Base-by-base conservation (phyloP, 2,113 vertebrate species). In the Pagrus major region DNA sequence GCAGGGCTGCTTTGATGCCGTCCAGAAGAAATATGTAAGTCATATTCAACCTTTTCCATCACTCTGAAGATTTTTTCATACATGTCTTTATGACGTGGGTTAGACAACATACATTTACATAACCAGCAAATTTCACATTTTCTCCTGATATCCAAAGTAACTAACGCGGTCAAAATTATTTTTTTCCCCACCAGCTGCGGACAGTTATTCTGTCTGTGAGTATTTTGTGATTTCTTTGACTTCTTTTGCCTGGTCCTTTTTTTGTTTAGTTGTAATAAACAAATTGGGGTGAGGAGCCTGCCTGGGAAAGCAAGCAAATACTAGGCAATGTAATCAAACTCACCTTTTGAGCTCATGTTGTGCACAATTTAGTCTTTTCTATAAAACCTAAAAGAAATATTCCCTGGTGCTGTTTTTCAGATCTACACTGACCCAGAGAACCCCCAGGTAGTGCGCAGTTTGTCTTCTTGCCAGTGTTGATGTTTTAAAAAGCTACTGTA, bases 11-110 rank as follows among this genome's bases (percentile, higher is more conserved):
- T 99, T 98, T 73, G 98, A 99, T 88, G 98, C 98, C 86, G 95
- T 99, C 83, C 95, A 98, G 92, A 97, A 93, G 88, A 98, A 97
- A 96, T 99, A 97, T 1, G 98, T 99, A 94, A 98, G 98, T 97
- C 25, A 76, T 16, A 37, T 58, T 76, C 21, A 44, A 46, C 9
- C 8, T 31, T 76, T 77, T 60, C 5, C 25, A 71, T 59, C 12
- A 47, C 9, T 46, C 29, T 44, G 6, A 72, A 59, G 0, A 52
- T 67, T 37, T 76, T 8, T 64, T n/a, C 25, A 4, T 70, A 6
- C 11, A 16, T 25, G 12, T 66, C 37, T 15, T 41, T 65, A 16
- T 37, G 4, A 41, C 25, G 55, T 11, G 15, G 9, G n/a, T n/a
- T n/a, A 44, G 18, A 44, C 14, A 44, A 27, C 11, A 73, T 9